These are phyloP conservation scores for Eristalis intricaria DNA, from an alignment of 2,888 invertebrate genomes.

Conservation along the genomic window DNA sequence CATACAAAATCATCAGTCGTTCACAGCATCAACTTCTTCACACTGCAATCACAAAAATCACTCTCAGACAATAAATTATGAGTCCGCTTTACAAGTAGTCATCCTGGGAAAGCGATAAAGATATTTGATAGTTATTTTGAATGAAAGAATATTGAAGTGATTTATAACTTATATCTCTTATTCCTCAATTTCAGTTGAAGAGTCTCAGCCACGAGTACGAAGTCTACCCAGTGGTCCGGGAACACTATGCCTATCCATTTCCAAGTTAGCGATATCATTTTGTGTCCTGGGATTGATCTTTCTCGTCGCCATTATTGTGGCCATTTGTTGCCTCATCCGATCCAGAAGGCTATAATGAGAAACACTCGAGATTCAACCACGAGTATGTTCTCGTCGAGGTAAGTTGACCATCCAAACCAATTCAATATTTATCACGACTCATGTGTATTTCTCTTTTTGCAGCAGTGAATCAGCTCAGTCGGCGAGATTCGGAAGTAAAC, in stretches of 20 bases:
- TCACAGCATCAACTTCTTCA: too few relatives aligned
- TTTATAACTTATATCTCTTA: too few relatives aligned
- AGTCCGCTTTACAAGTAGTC: too few relatives aligned
- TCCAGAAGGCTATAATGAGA: constrained; percentile 81
- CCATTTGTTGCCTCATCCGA: constrained; percentile 86
- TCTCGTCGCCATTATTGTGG: constrained; percentile 87
- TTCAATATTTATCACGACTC: neutral
- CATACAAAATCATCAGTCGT: too few relatives aligned
- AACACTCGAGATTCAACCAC: constrained; percentile 73
- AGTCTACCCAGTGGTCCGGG: constrained; percentile 77
- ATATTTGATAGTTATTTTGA: too few relatives aligned
- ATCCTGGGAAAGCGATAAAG: too few relatives aligned
- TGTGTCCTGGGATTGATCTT: constrained; percentile 88
- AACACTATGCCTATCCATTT: constrained; percentile 87
- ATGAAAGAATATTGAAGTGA: too few relatives aligned
- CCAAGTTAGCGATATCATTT: constrained; percentile 89
- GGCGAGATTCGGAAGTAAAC: constrained; percentile 78
- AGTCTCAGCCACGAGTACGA: constrained; percentile 77
- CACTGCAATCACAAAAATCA: too few relatives aligned
- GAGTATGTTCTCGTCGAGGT: constrained; percentile 80
- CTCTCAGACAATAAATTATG: too few relatives aligned
- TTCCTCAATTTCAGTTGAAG: constrained; percentile 76
- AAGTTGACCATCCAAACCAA: neutral
- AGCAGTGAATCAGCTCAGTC: constrained; percentile 81
- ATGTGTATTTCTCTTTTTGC: constrained; percentile 39